Evolutionary conservation across 1,140 invertebrate species (phyloP), one percentile per base, ranked within the genome.

Genomic region (Brachionus rubens): DNA sequence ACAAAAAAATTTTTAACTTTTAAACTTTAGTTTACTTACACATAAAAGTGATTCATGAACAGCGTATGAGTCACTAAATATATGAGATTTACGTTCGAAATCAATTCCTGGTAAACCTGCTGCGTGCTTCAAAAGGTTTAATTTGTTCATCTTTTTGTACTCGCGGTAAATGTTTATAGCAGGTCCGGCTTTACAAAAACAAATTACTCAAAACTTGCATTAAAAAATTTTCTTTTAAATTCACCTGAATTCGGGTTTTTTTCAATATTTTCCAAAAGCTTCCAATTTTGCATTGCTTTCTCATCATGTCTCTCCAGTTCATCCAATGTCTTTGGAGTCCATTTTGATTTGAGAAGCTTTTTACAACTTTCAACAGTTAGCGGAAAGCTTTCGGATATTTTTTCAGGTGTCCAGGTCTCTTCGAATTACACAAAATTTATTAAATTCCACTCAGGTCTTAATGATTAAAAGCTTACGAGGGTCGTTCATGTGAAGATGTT

Each of bases 351-450:
- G 2, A 83, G 77, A 6, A 83, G 40, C 72, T 70, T 68, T 10
- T 77, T 76, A 7, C 81, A 77, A n/a, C 80, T 80, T 16, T 83
- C 43, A 89, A 88, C 30, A 86, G 85, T 87, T 16, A 89, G 88
- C 46, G 91, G 92, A 86, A 93, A 94, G 81, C 90, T 89, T 80
- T 91, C 88, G 5, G 90, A 87, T 19, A 94, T 83, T 77, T 81
- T 88, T 76, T 91, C 88, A 3, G 88, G 79, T 2, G 87, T 89
- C 91, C 91, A 94, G 7, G 46, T 50, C 47, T 72, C 68, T 72
- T 72, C 50, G 24, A 50, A 14, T n/a, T n/a, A n/a, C n/a, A 14
- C 12, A 43, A 21, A 40, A 40, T 26, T 16, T 36, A 33, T 41
- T 40, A 24, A 50, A 4, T 50, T 26, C 12, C 3, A 36, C 16